phyloP scores from a whole-genome alignment of 2,797 vertebrate genomes.

The Ctenosaura bakeri region DNA sequence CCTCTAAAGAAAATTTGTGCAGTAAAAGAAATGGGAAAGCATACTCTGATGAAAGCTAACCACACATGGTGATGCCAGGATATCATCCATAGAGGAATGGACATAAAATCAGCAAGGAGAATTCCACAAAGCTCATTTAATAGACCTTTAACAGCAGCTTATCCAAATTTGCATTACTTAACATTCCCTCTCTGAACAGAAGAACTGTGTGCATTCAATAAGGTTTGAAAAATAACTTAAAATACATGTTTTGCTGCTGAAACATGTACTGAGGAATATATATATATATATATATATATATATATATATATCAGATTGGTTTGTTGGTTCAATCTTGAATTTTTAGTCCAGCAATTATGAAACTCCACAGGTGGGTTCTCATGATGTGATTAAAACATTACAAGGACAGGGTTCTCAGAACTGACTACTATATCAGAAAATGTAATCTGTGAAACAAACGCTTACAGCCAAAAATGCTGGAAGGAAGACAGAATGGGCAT shows the following conservation, averaged over 20 bases:
- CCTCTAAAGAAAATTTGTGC: not conserved
- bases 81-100: not conserved
- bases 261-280: not conserved
- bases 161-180: slow-evolving; percentile 28
- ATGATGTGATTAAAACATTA: not conserved
- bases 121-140: slow-evolving; percentile 11
- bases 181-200: not conserved
- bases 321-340: not conserved
- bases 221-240: not conserved
- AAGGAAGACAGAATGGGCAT: not conserved
- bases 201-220: not conserved
- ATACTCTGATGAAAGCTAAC: slow-evolving; percentile 29
- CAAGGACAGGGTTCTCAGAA: not conserved
- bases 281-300: not conserved
- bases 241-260: not conserved
- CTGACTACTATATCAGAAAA: not conserved
- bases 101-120: not conserved
- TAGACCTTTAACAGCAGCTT: not conserved
- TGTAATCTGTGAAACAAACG: not conserved
- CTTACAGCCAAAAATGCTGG: not conserved
- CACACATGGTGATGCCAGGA: slow-evolving; percentile 4
- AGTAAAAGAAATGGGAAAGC: slow-evolving; percentile 23
- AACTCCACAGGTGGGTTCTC: not conserved
- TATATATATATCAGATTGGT: not conserved
- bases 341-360: slow-evolving; percentile 4